Conservation (phyloP, 2,113 vertebrate species). For the rat (Rattus norvegicus) region GRCr8 NC_086026.1:107536501-107537000, state of each 20-base stretch:
- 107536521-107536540: background rate
- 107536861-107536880: background rate
- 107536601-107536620: background rate
- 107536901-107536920: background rate
- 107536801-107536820: background rate
- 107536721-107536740: background rate
- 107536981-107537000: background rate
- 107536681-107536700: background rate
- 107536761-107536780: background rate
- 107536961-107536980: background rate
- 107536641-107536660: background rate
- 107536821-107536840: background rate
- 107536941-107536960: background rate
- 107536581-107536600: background rate
- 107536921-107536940: background rate
- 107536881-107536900: background rate
- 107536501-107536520: constrained; percentile 3
- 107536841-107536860: background rate
- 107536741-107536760: background rate
- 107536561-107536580: background rate
- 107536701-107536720: background rate
- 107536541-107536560: background rate
- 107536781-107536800: background rate
- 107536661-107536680: background rate
- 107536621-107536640: background rate